Evolutionary conservation across 2,888 invertebrate genomes (phyloP), one percentile per base, ranked within the genome.

Genomic region (Glyphotaelius pellucidus): DNA sequence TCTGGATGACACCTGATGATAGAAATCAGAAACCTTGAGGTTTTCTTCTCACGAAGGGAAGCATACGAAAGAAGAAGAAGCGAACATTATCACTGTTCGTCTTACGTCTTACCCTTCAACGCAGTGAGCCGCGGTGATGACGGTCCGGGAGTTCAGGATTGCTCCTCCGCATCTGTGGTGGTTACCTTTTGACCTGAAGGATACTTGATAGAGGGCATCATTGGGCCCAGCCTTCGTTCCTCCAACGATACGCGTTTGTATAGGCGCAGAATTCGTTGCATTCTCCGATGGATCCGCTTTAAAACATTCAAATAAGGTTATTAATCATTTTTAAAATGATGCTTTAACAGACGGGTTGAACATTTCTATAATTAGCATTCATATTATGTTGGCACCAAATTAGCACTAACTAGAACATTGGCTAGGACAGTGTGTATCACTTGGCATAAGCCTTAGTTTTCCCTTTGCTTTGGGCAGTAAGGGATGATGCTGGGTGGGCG

Each of bases 51-150:
- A n/a, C 0, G 67, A 1, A 9, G 25, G n/a, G n/a, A 9, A n/a
- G 67, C 25, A 67, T 67, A 67, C 4, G 67, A 67, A 0, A 7
- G 67, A 25, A 19, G 5, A 67, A 67, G 15, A 25, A 19, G 7
- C n/a, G 4, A 67, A 67, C 25, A 9, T 1, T 19, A 19, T 52
- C 0, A 52, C 25, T 52, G 52, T 52, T 14, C 32, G 32, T 25
- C 15, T 42, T 30, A n/a, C 4, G 12, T 3, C 92, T 94, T 94
- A 96, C 95, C 92, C 95, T 11, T 94, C 93, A 93, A 96, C 95
- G 92, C 96, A 96, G 93, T 96, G 96, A 0, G 96, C 96, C 0
- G 96, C 96, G 2, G 96, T 96, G 42, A 96, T 93, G 30, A 96
- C 94, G 95, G 96, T 96, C 94, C 95, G 94, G 7, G 94, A 93